Base-by-base conservation (phyloP, 2,113 vertebrate species). In the Lophochroa leadbeateri region DNA sequence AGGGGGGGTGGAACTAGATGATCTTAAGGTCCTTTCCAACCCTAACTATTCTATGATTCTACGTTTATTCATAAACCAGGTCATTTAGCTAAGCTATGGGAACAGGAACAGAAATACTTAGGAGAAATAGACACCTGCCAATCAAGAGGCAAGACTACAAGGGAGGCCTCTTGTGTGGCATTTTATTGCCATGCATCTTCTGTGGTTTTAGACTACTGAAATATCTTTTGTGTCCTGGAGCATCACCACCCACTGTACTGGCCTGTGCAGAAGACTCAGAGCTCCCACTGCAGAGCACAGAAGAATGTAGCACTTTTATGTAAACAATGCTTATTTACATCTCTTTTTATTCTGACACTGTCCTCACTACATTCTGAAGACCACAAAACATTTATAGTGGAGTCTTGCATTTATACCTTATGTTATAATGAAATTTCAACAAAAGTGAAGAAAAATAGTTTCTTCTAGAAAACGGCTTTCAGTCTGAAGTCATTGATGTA, bases 281-380 rank as follows among this genome's bases (percentile, higher is more conserved):
- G 35, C 9, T 80, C 50, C 44, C 61, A 11, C 44, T 35, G 46
- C 25, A 80, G 21, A 57, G 18, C 19, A 20, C 0, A 39, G 55
- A 65, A 83, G 28, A 79, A 39, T 0, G 1, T 37, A 81, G 24
- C 3, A 23, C 11, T 57, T 37, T 10, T n/a, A 58, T 0, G 0
- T 10, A 72, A 70, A 29, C 29, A 47, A 9, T 3, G 16, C 29
- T 77, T 68, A 50, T 43, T 29, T 44, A 37, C 21, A 57, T 16
- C 35, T 50, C 23, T 69, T 71, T 16, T 6, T 84, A 13, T 41
- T 61, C n/a, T 44, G 47, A 64, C 11, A 17, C 39, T n/a, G 28
- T 79, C 49, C 27, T 9, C 1, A 39, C 67, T 33, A 35, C 18
- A 35, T 44, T 25, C 21, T 43, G 57, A 68, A 77, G 49, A n/a